Conservation (phyloP, 2,113 vertebrate genomes). For the Fulmarus glacialis region DNA sequence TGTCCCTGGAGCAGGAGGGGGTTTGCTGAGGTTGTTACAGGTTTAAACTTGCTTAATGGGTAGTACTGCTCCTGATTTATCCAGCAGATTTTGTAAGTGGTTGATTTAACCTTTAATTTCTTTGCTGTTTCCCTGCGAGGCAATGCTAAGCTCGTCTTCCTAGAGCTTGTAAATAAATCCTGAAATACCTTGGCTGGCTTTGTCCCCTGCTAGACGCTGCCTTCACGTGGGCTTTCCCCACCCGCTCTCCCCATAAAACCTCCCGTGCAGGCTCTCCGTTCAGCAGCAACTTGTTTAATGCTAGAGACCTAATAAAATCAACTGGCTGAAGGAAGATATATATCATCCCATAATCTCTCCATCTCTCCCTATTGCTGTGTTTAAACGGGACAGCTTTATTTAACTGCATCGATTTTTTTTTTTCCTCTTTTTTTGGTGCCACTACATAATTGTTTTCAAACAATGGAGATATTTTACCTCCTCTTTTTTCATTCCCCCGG, state of each 20-base stretch:
- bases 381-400: not conserved
- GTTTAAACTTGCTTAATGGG: not conserved
- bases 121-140: fast-evolving
- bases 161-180: not conserved
- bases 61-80: not conserved
- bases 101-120: not conserved
- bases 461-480: not conserved
- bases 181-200: not conserved
- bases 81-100: not conserved
- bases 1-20: not conserved
- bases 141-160: not conserved
- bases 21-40: not conserved
- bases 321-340: not conserved
- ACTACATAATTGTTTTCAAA: not conserved
- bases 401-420: not conserved
- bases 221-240: not conserved
- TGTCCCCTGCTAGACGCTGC: not conserved
- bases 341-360: not conserved
- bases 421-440: not conserved
- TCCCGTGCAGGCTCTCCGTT: not conserved
- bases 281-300: not conserved
- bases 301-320: not conserved
- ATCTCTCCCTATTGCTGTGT: not conserved
- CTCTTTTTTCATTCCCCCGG: not conserved
- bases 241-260: not conserved